A percentile compares a stretch with the other conserved stretches of the same genome.
Evolutionary conservation across 2,797 vertebrate genomes (phyloP).

Genomic region (Propithecus deckenii): DNA sequence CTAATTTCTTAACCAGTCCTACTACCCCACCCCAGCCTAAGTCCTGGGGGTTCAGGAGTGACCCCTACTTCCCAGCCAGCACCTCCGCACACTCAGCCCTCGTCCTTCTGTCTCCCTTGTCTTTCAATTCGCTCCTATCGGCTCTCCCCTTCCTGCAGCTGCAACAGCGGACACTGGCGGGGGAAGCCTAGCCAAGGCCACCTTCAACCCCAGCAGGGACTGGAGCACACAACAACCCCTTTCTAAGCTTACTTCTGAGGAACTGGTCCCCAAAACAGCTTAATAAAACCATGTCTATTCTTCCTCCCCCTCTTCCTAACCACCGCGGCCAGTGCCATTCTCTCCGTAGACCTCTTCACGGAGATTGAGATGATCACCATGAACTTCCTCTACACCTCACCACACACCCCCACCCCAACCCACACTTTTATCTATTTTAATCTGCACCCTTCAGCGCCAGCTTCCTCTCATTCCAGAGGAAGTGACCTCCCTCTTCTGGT

Average conservation of each 20-base stretch:
- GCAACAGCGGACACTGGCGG: neutral
- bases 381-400: neutral
- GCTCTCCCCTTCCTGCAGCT: neutral
- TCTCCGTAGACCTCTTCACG: neutral
- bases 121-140: neutral
- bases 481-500: constrained; percentile 36
- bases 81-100: neutral
- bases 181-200: neutral
- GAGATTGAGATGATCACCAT: neutral
- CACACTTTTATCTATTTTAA: constrained; percentile 54
- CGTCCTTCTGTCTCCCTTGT: neutral
- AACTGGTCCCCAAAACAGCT: neutral
- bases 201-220: neutral
- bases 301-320: neutral
- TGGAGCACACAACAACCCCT: neutral
- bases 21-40: neutral
- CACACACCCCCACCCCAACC: neutral
- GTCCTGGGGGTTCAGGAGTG: neutral
- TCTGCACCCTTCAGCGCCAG: neutral
- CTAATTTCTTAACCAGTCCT: neutral
- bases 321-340: neutral
- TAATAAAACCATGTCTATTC: neutral
- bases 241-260: neutral
- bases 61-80: neutral
- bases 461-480: constrained; percentile 49